Conservation (phyloP, 2,113 vertebrate genomes). For the Corynorhinus townsendii region DNA sequence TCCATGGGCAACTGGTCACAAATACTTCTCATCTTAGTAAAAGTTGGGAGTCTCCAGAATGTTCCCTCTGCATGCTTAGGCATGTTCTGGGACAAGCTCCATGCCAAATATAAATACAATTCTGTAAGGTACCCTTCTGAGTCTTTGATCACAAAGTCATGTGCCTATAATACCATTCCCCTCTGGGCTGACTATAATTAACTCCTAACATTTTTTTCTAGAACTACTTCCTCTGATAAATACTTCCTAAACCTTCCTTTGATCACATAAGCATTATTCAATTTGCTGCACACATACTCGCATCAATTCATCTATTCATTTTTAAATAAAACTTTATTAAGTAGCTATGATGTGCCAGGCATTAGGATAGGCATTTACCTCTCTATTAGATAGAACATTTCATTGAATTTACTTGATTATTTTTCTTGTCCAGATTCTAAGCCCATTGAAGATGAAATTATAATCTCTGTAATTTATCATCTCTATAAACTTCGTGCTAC, state of each 20-base stretch:
- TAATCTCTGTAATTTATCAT: neutral
- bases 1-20: neutral
- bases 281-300: neutral
- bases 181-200: neutral
- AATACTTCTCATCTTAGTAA: neutral
- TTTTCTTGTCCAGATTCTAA: neutral
- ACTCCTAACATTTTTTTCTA: neutral
- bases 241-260: neutral
- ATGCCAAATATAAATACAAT: neutral
- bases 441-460: neutral
- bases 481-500: neutral
- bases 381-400: neutral
- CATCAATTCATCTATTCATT: neutral
- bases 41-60: neutral
- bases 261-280: neutral
- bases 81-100: neutral
- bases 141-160: neutral
- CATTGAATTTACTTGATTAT: neutral
- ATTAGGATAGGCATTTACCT: neutral
- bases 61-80: neutral
- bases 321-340: neutral
- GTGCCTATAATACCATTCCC: neutral
- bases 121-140: neutral
- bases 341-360: neutral
- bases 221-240: neutral